phyloP scores from a whole-genome alignment of 2,113 vertebrate species.

The Misgurnus anguillicaudatus region DNA sequence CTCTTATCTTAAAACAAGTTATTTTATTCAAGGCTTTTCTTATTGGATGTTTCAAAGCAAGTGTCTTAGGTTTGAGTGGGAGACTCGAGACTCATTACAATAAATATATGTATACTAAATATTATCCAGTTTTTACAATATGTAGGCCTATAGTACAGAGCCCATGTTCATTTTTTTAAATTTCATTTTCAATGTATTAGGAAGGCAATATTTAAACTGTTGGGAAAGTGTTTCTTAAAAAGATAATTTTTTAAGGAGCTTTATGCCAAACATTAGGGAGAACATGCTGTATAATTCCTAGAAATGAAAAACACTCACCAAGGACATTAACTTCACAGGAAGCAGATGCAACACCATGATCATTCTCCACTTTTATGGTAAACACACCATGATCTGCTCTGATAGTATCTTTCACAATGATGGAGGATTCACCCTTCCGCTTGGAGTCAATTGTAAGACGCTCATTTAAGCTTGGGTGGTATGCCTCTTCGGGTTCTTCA shows the following conservation, averaged over 20 bases:
- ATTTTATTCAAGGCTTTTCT: too few relatives aligned
- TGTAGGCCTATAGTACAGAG: too few relatives aligned
- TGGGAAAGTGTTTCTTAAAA: not conserved
- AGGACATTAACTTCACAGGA: constrained; percentile 90
- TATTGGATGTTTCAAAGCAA: not conserved
- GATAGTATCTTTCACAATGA: constrained; percentile 82
- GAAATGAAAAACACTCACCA: constrained; percentile 72
- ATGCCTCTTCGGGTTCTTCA: constrained; percentile 74
- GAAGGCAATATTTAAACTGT: too few relatives aligned
- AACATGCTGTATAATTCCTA: too few relatives aligned
- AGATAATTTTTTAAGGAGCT: not conserved
- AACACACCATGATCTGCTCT: constrained; percentile 88
- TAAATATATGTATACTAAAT: too few relatives aligned
- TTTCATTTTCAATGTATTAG: constrained; percentile 23
- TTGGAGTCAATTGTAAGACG: constrained; percentile 85
- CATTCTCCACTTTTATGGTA: constrained; percentile 93
- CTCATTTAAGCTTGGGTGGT: constrained; percentile 85
- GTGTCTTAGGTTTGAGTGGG: too few relatives aligned
- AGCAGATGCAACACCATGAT: constrained; percentile 87
- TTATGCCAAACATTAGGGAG: too few relatives aligned
- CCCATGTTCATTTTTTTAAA: too few relatives aligned
- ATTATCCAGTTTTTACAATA: too few relatives aligned
- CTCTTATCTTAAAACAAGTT: not conserved
- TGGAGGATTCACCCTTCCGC: constrained; percentile 80
- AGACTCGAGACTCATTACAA: too few relatives aligned